Conservation (phyloP, 2,797 vertebrate species). For the Falco novaeseelandiae region DNA sequence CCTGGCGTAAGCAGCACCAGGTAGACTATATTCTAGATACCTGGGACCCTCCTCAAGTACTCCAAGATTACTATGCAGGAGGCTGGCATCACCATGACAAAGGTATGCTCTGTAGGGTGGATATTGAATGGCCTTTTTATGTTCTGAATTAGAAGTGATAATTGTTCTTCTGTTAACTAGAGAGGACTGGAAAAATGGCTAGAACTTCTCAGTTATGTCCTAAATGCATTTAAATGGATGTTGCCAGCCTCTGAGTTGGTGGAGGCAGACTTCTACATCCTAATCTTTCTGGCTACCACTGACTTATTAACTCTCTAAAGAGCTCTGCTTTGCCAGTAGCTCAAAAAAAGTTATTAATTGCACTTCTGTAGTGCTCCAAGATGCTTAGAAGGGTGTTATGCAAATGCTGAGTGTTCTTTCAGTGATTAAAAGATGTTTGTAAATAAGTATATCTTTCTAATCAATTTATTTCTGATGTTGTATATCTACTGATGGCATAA, state of each 20-base stretch:
- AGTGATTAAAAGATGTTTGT: slow-evolving; percentile 63
- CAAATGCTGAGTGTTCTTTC: slow-evolving; percentile 11
- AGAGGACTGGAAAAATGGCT: neutral
- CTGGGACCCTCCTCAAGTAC: slow-evolving; percentile 93
- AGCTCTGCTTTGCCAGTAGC: slow-evolving; percentile 2
- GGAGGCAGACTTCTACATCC: neutral
- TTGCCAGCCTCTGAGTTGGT: neutral
- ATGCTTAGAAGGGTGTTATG: neutral
- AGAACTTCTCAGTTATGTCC: neutral
- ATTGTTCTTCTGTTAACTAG: neutral
- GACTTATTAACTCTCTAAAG: neutral
- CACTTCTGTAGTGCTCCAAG: neutral
- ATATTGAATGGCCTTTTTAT: neutral
- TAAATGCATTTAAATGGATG: neutral
- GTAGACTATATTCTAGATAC: slow-evolving; percentile 96
- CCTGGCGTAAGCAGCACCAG: slow-evolving; percentile 96
- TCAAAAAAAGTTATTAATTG: neutral
- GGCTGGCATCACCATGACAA: slow-evolving; percentile 98
- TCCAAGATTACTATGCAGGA: slow-evolving; percentile 93
- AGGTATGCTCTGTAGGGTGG: slow-evolving; percentile 65
- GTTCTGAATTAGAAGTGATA: neutral
- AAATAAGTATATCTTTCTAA: slow-evolving; percentile 54
- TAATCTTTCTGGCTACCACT: neutral
- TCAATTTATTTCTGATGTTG: slow-evolving; percentile 47
- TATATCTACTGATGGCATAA: slow-evolving; percentile 27